A percentile compares a stretch with the other conserved stretches of the same genome.
These are phyloP conservation scores for Anguilla megastoma DNA, from an alignment of 2,797 vertebrate genomes.

Conservation along the genomic window DNA sequence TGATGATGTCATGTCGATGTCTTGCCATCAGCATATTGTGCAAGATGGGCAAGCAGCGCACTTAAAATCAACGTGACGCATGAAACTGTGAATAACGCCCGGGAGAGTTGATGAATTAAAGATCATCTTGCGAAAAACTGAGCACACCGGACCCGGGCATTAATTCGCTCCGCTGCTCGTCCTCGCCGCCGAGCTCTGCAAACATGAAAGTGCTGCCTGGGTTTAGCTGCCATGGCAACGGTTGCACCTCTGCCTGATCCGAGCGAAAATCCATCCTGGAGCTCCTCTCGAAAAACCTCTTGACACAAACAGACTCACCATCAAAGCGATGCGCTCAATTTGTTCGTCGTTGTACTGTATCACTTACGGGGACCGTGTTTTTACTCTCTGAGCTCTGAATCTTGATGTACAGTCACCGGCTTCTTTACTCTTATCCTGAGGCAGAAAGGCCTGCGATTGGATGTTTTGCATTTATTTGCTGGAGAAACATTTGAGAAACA, in stretches of 20 bases:
- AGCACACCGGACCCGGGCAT: neutral
- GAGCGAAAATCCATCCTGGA: neutral
- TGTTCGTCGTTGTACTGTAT: neutral
- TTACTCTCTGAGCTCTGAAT: neutral
- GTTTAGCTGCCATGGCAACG: conserved; percentile 4
- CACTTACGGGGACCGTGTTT: neutral
- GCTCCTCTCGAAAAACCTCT: conserved; percentile 11
- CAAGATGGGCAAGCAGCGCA: neutral
- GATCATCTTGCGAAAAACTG: neutral
- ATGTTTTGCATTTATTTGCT: neutral
- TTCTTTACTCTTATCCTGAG: neutral
- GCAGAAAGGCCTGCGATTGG: neutral
- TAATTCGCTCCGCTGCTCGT: neutral
- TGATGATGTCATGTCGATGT: neutral
- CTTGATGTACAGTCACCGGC: neutral
- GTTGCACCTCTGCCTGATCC: conserved; percentile 17
- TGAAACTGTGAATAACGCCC: neutral
- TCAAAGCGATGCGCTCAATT: neutral
- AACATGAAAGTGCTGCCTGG: conserved; percentile 10
- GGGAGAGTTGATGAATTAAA: neutral
- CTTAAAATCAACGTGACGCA: neutral
- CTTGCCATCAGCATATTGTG: neutral
- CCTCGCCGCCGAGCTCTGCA: neutral
- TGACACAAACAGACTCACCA: conserved; percentile 13
- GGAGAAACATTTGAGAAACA: neutral